Base-by-base conservation (phyloP, 2,888 invertebrate genomes). In the Leptinotarsa juncta region DNA sequence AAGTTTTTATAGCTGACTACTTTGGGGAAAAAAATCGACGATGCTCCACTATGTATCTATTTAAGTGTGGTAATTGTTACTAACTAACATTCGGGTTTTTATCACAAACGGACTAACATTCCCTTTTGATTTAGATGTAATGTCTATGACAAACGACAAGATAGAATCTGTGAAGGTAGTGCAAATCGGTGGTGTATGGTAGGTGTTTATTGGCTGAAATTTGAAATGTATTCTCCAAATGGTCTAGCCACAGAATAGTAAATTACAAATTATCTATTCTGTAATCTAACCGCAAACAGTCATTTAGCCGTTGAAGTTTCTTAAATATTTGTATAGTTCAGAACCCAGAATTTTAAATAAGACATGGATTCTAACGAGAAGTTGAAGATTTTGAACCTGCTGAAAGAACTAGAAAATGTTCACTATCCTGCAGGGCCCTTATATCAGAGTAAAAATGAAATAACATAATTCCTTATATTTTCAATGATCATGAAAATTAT, bases 371-470 rank as follows among this genome's bases (percentile, higher is more conserved):
- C 62, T 5, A 42, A n/a, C n/a, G 62, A 62, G 10, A 62, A 62
- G n/a, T 62, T 32, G 16, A 32, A 62, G 15, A 62, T 62, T 10
- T n/a, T 62, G 12, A 70, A 75, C 18, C 70, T 79, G 1, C 48
- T 77, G 32, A 74, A 73, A 67, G 74, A 77, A 73, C 57, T 79
- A 12, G 74, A 77, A 74, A 75, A 75, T 71, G 69, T 67, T 51
- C 77, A 77, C 74, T 73, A 76, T 55, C 80, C 81, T 26, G 73
- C 81, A 48, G 82, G 82, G 67, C 77, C 81, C 14, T 67, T 79
- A 23, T 76, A 79, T 67, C 80, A 83, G 72, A 81, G 84, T 84
- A 82, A 78, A 12, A 60, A 53, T 16, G 16, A 49, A 48, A 12
- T 53, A 60, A 32, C 15, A 23, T 42, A 42, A 42, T 42, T 42